phyloP scores from a whole-genome alignment of 2,113 vertebrate genomes.

The Ardeotis arabs region DNA sequence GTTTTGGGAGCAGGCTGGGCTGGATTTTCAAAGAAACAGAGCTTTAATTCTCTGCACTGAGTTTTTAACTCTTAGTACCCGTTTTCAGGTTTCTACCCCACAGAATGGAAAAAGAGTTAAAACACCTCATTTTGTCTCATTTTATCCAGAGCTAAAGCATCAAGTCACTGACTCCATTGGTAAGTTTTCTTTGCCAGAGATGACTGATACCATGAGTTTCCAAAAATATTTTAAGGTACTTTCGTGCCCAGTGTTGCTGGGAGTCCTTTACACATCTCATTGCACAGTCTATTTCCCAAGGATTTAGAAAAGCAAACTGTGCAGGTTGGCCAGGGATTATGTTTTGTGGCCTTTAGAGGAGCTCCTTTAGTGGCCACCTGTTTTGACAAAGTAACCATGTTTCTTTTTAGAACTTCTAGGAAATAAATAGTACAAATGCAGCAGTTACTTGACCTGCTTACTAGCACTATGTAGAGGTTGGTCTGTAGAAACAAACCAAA shows the following conservation, averaged over 20 bases:
- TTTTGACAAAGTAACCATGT: background rate
- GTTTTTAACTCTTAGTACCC: background rate
- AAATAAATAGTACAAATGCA: background rate
- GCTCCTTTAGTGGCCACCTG: background rate
- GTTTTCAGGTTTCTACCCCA: background rate
- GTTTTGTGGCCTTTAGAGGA: background rate
- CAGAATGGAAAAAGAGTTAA: background rate
- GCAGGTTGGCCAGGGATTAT: background rate
- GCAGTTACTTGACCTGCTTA: background rate
- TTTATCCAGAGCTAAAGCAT: background rate
- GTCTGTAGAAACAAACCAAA: background rate
- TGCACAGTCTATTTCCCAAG: background rate
- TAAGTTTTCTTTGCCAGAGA: background rate
- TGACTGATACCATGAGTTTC: background rate
- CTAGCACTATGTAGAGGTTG: background rate
- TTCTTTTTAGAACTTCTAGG: background rate
- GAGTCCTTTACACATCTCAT: background rate
- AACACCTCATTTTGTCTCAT: background rate
- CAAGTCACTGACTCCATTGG: background rate
- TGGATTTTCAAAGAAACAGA: background rate
- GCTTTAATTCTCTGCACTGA: background rate
- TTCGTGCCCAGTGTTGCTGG: background rate
- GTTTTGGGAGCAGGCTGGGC: background rate
- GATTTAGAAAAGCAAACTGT: background rate
- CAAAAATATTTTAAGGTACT: background rate